Conservation (phyloP, 1,140 invertebrate species). For the Sesamia nonagrioides region DNA sequence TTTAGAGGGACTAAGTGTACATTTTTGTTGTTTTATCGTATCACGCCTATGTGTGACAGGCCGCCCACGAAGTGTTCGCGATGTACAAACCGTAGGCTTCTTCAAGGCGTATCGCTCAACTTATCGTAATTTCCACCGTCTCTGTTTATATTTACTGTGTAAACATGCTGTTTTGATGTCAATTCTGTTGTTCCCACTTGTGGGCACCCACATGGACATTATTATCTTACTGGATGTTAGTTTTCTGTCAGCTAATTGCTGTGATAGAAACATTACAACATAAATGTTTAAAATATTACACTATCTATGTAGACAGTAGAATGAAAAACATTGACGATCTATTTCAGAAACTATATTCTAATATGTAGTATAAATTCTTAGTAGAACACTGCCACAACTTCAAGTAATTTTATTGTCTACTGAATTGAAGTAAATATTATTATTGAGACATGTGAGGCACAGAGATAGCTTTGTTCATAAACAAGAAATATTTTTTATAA, state of each 20-base stretch:
- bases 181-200: neutral
- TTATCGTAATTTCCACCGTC: neutral
- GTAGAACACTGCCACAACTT: neutral
- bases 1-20: neutral
- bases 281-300: neutral
- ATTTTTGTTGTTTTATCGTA: constrained; percentile 32
- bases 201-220: constrained; percentile 11
- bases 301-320: neutral
- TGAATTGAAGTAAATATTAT: neutral
- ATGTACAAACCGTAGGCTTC: neutral
- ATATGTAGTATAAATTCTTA: neutral
- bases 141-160: constrained; percentile 5
- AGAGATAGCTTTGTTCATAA: neutral
- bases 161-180: neutral
- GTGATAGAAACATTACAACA: neutral
- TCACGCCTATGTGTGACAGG: constrained; percentile 48
- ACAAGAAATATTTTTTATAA: neutral
- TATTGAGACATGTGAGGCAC: neutral
- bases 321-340: neutral
- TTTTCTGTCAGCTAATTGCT: neutral
- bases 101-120: neutral
- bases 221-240: neutral
- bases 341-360: neutral
- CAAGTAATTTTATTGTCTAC: neutral
- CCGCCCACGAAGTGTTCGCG: constrained; percentile 47